Percentiles rank a stretch among this genome's conserved stretches.
Conservation (phyloP, 2,113 vertebrate genomes). For the Pheucticus melanocephalus region DNA sequence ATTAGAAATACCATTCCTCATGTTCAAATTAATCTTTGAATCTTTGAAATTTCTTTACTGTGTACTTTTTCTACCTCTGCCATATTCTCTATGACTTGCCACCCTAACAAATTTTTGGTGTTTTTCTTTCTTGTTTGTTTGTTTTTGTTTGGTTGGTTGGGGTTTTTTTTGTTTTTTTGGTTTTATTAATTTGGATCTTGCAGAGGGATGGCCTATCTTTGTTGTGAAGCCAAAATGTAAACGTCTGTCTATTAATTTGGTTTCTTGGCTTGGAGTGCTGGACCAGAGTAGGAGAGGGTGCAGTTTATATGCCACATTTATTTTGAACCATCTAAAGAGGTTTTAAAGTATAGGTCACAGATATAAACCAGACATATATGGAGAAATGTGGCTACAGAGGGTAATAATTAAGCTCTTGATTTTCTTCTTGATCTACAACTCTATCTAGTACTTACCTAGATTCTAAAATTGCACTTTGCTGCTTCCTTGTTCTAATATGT, state of each 20-base stretch:
- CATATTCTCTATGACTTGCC: accelerated
- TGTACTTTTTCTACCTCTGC: not conserved
- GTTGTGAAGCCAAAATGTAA: not conserved
- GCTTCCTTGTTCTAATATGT: not conserved
- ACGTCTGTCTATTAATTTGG: not conserved
- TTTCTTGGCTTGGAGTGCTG: not conserved
- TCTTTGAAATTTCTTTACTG: not conserved
- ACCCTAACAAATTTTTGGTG: not conserved
- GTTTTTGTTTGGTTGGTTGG: too few species aligned
- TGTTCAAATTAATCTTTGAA: not conserved
- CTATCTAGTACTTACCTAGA: not conserved
- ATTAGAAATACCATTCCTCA: not conserved
- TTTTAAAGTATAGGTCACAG: not conserved
- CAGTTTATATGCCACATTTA: not conserved
- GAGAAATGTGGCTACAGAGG: not conserved
- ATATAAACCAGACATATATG: not conserved
- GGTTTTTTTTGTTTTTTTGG: not conserved
- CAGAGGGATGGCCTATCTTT: not conserved
- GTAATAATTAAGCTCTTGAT: not conserved
- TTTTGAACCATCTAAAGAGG: not conserved
- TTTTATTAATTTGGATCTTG: not conserved
- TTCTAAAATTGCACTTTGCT: not conserved
- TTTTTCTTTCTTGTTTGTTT: not conserved
- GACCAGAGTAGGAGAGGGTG: not conserved
- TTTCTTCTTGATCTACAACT: not conserved